Evolutionary conservation across 2,888 invertebrate genomes (phyloP).

Genomic region (Mesochorus sp.): DNA sequence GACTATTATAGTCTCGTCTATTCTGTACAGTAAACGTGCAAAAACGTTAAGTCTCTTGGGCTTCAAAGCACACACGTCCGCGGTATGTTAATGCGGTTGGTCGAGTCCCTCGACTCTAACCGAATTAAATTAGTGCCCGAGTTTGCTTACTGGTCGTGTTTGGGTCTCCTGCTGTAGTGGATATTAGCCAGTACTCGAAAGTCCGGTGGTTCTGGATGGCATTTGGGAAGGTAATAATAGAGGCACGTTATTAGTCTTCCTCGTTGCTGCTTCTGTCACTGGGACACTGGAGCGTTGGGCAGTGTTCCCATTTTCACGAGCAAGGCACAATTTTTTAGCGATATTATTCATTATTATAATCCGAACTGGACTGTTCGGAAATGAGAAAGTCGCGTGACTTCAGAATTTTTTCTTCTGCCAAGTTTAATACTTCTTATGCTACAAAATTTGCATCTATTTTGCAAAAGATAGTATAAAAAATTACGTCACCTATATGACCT

Average conservation of each 20-base stretch:
- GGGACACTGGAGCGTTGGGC: no score
- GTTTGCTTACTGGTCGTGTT: constrained; percentile 12
- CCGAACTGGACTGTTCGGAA: no score
- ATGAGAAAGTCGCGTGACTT: no score
- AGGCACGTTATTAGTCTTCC: background rate
- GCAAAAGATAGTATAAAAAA: no score
- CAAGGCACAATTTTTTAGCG: no score
- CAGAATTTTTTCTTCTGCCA: no score
- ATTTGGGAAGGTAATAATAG: background rate
- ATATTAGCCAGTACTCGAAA: constrained; percentile 12
- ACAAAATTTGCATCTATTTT: no score
- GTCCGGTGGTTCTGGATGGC: background rate
- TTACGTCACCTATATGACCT: no score
- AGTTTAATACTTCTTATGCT: no score
- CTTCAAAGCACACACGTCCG: background rate
- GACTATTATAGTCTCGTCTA: background rate
- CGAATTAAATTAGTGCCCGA: constrained; percentile 33
- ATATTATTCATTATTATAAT: no score
- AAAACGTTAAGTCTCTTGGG: constrained; percentile 17
- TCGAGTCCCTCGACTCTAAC: constrained; percentile 18
- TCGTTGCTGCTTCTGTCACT: background rate
- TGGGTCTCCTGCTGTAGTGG: constrained; percentile 6
- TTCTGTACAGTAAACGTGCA: background rate
- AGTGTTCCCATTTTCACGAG: background rate
- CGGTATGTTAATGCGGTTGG: constrained; percentile 38